Percentiles rank a stretch among this genome's conserved stretches.
Evolutionary conservation across 2,113 vertebrate genomes (phyloP).

Genomic region (Salvelinus sp.): DNA sequence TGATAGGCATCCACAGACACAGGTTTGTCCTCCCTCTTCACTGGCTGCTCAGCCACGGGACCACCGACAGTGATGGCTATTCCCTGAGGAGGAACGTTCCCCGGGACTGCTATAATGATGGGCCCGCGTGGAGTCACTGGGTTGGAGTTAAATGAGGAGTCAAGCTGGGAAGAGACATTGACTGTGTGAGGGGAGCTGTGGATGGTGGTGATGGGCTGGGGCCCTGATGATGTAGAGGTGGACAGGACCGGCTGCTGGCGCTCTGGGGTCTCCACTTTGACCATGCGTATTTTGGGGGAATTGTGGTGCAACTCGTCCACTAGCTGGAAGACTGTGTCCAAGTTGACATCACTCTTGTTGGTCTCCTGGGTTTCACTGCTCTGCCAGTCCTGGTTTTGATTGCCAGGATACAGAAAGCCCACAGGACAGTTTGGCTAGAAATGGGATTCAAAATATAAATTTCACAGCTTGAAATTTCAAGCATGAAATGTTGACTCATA

Average conservation of each 20-base stretch:
- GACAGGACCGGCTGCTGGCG: slow-evolving; percentile 32
- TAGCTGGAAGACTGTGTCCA: slow-evolving; percentile 79
- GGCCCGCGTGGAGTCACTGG: neutral
- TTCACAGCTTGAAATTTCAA: neutral
- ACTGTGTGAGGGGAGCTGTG: slow-evolving; percentile 35
- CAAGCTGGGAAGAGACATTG: slow-evolving; percentile 51
- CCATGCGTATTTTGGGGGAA: slow-evolving; percentile 58
- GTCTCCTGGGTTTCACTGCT: slow-evolving; percentile 58
- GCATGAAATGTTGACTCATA: neutral
- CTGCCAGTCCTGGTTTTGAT: slow-evolving; percentile 43
- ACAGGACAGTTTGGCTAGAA: slow-evolving; percentile 68
- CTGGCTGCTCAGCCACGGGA: neutral
- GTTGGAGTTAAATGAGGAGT: slow-evolving; percentile 60
- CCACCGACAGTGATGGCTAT: neutral
- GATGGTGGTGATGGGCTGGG: slow-evolving; percentile 38
- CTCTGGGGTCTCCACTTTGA: slow-evolving; percentile 72
- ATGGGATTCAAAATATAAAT: slow-evolving; percentile 27
- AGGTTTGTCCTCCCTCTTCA: neutral
- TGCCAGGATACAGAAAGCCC: slow-evolving; percentile 56
- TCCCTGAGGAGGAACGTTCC: neutral
- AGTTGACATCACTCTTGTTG: slow-evolving; percentile 70
- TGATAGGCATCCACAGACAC: neutral
- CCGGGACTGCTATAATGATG: slow-evolving; percentile 12
- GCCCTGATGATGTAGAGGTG: slow-evolving; percentile 44
- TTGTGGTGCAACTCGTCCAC: slow-evolving; percentile 75